Percentiles rank a stretch among this genome's conserved stretches.
Evolutionary conservation across 2,888 invertebrate species (phyloP).

Genomic region (Chromoteleia sp.): DNA sequence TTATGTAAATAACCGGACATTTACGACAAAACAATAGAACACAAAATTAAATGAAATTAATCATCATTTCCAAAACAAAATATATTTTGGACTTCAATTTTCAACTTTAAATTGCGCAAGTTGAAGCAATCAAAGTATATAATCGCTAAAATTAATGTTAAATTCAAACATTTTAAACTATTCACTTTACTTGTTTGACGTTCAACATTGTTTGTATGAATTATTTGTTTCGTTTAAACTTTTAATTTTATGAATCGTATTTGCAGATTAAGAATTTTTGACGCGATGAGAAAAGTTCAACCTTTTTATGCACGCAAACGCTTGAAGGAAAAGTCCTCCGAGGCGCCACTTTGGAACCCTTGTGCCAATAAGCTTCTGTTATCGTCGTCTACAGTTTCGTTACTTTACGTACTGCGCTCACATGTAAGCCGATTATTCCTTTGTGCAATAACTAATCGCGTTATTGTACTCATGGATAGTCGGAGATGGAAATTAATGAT

Average conservation of each 20-base stretch:
- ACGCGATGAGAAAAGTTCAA: constrained; percentile 41
- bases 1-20: no score
- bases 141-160: no score
- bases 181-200: no score
- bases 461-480: constrained; percentile 67
- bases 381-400: constrained; percentile 73
- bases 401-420: constrained; percentile 68
- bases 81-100: no score
- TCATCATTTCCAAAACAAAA: no score
- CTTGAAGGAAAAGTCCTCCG: constrained; percentile 62
- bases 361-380: constrained; percentile 73
- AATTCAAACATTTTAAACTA: no score
- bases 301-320: constrained; percentile 38
- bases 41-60: no score
- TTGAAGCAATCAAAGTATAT: no score
- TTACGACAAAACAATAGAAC: no score
- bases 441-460: constrained; percentile 68
- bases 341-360: constrained; percentile 66
- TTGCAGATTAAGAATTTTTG: constrained; percentile 32
- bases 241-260: neutral
- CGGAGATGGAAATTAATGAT: constrained; percentile 69
- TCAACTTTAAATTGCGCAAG: no score
- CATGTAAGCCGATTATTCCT: constrained; percentile 72
- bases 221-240: constrained; percentile 2
- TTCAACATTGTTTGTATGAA: constrained; percentile 2